These are phyloP conservation scores for Addax nasomaculatus DNA, from an alignment of 2,113 vertebrate genomes.

Conservation along the genomic window DNA sequence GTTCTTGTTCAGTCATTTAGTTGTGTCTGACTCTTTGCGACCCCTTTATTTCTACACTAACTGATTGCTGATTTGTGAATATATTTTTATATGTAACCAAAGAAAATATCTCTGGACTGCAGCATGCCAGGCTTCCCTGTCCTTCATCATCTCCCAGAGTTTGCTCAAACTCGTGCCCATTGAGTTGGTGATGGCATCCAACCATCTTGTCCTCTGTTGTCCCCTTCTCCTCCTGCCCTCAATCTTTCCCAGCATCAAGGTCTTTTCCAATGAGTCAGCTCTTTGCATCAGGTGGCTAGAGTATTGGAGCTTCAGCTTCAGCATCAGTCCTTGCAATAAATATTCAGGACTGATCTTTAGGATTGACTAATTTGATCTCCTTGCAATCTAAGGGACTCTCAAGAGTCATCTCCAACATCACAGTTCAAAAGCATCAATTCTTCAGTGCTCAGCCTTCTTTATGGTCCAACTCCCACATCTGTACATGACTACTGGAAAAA, in stretches of 20 bases:
- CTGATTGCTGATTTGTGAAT: not conserved
- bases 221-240: not conserved
- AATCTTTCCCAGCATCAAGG: not conserved
- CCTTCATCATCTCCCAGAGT: not conserved
- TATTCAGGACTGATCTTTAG: not conserved
- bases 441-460: not conserved
- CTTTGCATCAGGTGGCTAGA: not conserved
- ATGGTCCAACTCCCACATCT: not conserved
- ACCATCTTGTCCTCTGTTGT: not conserved
- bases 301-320: not conserved
- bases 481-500: not conserved
- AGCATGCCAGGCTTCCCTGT: not conserved
- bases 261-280: too few species aligned
- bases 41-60: not conserved
- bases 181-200: not conserved
- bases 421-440: not conserved
- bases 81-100: not conserved
- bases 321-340: not conserved
- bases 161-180: not conserved
- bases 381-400: not conserved
- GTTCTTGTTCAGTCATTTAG: not conserved
- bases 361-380: not conserved
- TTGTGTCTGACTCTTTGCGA: not conserved
- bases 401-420: not conserved
- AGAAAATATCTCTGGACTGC: not conserved